Conservation (phyloP, 2,888 invertebrate species). For the Pharmacophagus antenor region DNA sequence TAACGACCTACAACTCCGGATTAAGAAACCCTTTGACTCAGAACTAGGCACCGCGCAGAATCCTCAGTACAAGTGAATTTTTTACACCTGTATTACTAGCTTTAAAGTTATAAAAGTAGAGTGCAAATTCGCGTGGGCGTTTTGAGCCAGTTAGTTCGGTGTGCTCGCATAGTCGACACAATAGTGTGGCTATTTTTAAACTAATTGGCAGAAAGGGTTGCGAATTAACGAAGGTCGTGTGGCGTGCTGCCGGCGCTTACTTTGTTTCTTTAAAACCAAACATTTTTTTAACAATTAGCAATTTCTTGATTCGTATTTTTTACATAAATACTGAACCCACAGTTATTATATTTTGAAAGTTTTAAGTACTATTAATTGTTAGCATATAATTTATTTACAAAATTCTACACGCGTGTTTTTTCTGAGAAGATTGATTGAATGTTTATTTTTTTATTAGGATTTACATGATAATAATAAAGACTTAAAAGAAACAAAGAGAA, state of each 20-base stretch:
- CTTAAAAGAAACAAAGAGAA: neutral
- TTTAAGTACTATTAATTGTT: too few species aligned
- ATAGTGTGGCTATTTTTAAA: constrained; percentile 79
- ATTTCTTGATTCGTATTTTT: neutral
- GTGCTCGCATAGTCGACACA: constrained; percentile 68
- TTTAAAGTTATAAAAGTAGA: constrained; percentile 40
- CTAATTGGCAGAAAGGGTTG: constrained; percentile 81
- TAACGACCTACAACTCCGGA: constrained; percentile 81
- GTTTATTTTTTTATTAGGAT: neutral
- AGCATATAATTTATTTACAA: too few species aligned
- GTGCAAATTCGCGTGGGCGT: constrained; percentile 39
- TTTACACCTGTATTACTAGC: constrained; percentile 42
- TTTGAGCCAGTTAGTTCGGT: constrained; percentile 59
- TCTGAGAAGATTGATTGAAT: too few species aligned
- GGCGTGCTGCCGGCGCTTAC: constrained; percentile 56
- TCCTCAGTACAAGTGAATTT: constrained; percentile 43
- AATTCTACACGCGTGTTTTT: too few species aligned
- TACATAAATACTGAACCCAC: too few species aligned
- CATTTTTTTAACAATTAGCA: constrained; percentile 24
- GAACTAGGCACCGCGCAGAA: constrained; percentile 65
- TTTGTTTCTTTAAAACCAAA: constrained; percentile 54
- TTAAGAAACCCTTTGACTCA: constrained; percentile 81
- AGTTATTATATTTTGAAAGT: too few species aligned
- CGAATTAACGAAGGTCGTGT: constrained; percentile 77
- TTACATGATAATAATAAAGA: neutral